Evolutionary conservation across 1,140 invertebrate species (phyloP).

Genomic region (Uloborus diversus): DNA sequence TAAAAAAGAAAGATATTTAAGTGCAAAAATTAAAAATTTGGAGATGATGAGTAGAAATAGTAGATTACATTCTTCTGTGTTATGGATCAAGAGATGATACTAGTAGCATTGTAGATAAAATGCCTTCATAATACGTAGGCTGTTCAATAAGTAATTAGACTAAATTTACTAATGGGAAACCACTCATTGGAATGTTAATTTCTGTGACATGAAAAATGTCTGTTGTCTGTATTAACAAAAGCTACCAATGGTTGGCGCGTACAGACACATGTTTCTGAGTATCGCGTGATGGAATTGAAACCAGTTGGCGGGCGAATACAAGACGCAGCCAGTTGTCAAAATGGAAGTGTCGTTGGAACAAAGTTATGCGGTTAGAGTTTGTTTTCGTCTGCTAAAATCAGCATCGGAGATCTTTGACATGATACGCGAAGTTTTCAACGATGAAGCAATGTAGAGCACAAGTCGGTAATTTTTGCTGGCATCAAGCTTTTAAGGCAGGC

Average conservation of each 20-base stretch:
- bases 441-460: constrained; percentile 1
- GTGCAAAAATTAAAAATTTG: no score
- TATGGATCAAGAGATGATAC: no score
- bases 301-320: background rate
- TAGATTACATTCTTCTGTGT: no score
- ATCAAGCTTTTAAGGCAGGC: constrained; percentile 10
- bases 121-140: no score
- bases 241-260: background rate
- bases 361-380: constrained; percentile 1
- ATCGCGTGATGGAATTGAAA: constrained; percentile 8
- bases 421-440: constrained; percentile 2
- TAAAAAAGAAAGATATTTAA: no score
- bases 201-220: no score
- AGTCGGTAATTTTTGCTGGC: background rate
- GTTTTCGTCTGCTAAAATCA: constrained; percentile 8
- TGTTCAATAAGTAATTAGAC: no score
- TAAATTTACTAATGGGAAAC: no score
- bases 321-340: constrained; percentile 6
- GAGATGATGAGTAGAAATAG: no score
- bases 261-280: constrained; percentile 1
- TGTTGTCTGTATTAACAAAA: no score
- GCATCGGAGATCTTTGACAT: background rate
- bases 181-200: no score
- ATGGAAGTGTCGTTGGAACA: constrained; percentile 8
- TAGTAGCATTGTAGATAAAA: no score